These are phyloP conservation scores for Xenops minutus DNA, from an alignment of 2,797 vertebrate species.

Conservation along the genomic window DNA sequence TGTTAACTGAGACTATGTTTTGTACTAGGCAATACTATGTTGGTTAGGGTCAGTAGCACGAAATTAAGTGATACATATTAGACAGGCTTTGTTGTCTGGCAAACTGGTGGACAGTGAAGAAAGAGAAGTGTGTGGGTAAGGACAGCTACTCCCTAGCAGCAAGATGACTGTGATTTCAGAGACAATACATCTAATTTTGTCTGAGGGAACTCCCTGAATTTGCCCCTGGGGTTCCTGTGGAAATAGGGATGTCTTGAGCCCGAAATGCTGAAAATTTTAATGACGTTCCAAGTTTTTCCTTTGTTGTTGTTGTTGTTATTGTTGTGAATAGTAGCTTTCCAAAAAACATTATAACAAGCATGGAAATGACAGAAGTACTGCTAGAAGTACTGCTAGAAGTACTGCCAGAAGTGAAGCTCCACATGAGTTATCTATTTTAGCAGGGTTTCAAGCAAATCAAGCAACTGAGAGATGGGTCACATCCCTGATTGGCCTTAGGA, in stretches of 20 bases:
- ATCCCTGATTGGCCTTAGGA: neutral
- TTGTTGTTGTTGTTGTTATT: too few species aligned
- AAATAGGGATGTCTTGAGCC: neutral
- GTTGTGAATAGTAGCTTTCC: neutral
- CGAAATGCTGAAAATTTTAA: neutral
- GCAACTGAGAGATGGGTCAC: neutral
- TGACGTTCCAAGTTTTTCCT: neutral
- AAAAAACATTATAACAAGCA: neutral
- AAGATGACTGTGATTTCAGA: neutral
- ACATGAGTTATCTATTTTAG: neutral
- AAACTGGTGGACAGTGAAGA: neutral
- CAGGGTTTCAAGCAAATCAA: slow-evolving; percentile 4
- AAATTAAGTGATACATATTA: neutral
- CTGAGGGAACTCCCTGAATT: neutral
- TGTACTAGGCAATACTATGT: neutral
- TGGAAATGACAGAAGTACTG: neutral
- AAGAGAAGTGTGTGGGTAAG: neutral
- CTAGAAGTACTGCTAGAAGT: too few species aligned
- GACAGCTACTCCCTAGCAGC: neutral
- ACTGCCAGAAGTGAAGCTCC: neutral
- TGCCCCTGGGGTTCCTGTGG: neutral
- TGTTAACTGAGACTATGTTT: neutral
- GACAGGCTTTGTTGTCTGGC: neutral
- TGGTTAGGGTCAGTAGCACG: neutral
- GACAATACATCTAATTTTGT: neutral